phyloP scores from a whole-genome alignment of 2,797 vertebrate species.

The Poecilia wingei region DNA sequence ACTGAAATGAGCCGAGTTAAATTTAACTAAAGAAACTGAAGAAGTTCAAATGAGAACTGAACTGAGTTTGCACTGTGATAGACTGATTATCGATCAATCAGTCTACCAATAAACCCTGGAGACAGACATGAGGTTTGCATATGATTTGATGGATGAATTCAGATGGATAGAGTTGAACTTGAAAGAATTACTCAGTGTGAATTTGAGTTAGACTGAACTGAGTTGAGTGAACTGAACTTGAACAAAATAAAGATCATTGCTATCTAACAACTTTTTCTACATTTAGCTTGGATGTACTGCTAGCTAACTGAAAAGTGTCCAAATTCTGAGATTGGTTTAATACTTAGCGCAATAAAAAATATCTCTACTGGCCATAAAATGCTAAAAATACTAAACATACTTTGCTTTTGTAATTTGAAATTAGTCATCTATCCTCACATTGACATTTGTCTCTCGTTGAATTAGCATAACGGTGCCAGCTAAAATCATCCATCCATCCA shows the following conservation, averaged over 20 bases:
- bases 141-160: background rate
- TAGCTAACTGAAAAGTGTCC: conserved; percentile 16
- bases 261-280: conserved; percentile 22
- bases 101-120: too few relatives aligned
- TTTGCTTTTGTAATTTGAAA: background rate
- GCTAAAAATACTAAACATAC: background rate
- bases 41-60: too few relatives aligned
- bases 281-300: conserved; percentile 24
- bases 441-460: background rate
- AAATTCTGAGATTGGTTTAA: conserved; percentile 1
- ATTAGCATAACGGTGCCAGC: background rate
- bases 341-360: background rate
- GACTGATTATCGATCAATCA: background rate
- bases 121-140: background rate
- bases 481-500: background rate
- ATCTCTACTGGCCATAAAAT: background rate
- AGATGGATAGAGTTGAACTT: background rate
- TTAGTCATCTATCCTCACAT: background rate
- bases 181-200: background rate
- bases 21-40: too few relatives aligned
- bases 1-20: too few relatives aligned
- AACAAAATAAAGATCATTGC: conserved; percentile 21
- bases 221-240: background rate
- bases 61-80: background rate
- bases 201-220: background rate